Conservation (phyloP, 2,888 invertebrate genomes). For the Chloromyia formosa region DNA sequence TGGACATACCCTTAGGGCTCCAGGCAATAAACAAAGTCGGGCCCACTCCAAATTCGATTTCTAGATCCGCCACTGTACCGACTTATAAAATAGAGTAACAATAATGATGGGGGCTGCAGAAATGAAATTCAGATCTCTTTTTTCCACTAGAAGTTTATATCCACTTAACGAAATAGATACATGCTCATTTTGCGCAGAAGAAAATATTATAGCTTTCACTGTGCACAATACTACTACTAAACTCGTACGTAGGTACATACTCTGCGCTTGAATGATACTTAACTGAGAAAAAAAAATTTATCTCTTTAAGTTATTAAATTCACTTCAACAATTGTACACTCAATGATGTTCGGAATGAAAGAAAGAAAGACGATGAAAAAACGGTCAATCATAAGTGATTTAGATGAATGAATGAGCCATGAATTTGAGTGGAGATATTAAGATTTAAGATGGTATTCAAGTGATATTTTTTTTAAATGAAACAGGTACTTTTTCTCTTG, state of each 20-base stretch:
- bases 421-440: not conserved
- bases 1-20: no score
- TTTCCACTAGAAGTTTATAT: not conserved
- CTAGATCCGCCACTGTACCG: no score
- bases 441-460: slow-evolving; percentile 2
- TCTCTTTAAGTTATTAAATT: slow-evolving; percentile 15
- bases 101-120: not conserved
- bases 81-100: not conserved
- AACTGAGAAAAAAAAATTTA: not conserved
- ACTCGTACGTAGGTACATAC: not conserved
- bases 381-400: slow-evolving; percentile 33
- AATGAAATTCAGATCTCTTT: slow-evolving; percentile 7
- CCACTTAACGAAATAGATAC: not conserved
- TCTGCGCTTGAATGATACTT: not conserved
- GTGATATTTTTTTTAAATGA: not conserved
- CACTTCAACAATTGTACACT: slow-evolving; percentile 19
- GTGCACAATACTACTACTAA: not conserved
- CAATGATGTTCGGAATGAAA: not conserved
- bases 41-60: no score
- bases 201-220: not conserved
- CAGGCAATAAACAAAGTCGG: no score
- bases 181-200: not conserved
- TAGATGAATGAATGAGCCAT: slow-evolving; percentile 12
- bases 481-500: slow-evolving; percentile 5
- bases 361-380: not conserved